Percentiles rank a stretch among this genome's conserved stretches.
phyloP scores from a whole-genome alignment of 2,113 vertebrate species.

The Tetrao urogallus region DNA sequence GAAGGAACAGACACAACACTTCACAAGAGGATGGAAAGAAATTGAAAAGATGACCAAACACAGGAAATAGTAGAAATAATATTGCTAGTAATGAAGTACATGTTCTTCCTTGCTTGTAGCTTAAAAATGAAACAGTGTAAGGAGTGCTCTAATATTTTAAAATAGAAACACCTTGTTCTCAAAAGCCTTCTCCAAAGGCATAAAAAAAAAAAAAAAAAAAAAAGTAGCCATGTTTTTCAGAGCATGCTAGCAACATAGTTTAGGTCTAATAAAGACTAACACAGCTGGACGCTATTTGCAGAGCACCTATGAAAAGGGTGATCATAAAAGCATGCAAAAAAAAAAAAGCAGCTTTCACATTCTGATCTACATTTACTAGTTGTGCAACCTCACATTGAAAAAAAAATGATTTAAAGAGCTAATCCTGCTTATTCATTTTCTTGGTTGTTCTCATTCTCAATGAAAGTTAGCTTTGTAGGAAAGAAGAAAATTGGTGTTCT shows the following conservation, averaged over 20 bases:
- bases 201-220: neutral
- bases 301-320: neutral
- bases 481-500: neutral
- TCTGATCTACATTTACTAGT: neutral
- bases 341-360: neutral
- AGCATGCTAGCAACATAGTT: neutral
- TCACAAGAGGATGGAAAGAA: neutral
- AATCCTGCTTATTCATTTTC: neutral
- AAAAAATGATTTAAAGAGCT: neutral
- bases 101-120: neutral
- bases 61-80: neutral
- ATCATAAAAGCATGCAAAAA: neutral
- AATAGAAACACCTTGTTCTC: neutral
- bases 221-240: neutral
- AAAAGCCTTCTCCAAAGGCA: neutral
- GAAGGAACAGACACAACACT: neutral
- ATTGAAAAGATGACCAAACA: neutral
- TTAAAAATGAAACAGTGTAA: neutral
- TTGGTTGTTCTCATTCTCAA: neutral
- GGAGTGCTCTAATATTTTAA: neutral
- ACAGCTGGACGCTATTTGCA: neutral
- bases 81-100: neutral
- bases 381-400: neutral
- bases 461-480: accelerated
- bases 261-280: neutral